Evolutionary conservation across 2,113 vertebrate species (phyloP).

Genomic region (Zosterops lateralis): DNA sequence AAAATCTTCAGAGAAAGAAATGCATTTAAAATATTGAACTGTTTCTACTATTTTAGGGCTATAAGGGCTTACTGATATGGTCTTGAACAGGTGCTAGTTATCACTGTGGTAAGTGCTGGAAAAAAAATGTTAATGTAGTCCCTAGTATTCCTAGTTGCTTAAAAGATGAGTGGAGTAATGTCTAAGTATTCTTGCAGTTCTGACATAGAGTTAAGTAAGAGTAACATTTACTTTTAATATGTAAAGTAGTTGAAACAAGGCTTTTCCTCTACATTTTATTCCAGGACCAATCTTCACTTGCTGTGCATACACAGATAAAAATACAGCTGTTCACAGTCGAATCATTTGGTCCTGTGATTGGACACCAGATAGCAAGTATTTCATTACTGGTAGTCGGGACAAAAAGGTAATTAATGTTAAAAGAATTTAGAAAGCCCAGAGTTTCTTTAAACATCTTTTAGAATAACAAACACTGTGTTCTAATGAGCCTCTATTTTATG

Average conservation of each 20-base stretch:
- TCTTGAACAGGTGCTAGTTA: neutral
- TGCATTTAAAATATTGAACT: neutral
- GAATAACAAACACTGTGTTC: neutral
- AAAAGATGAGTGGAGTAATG: neutral
- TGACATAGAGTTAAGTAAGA: neutral
- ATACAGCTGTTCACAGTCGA: constrained; percentile 85
- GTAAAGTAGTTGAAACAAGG: neutral
- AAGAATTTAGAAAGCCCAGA: neutral
- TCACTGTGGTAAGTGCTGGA: neutral
- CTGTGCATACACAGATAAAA: constrained; percentile 83
- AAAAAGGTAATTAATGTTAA: constrained; percentile 85
- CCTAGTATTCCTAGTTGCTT: neutral
- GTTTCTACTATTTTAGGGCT: neutral
- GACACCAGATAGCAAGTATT: constrained; percentile 92
- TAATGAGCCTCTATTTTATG: neutral
- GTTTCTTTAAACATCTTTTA: neutral
- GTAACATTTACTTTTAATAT: neutral
- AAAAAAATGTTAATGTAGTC: neutral
- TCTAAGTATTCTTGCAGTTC: neutral
- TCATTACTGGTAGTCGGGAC: constrained; percentile 93
- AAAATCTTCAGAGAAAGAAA: neutral
- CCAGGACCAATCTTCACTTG: constrained; percentile 84
- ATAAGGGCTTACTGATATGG: neutral
- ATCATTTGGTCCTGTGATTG: constrained; percentile 99
- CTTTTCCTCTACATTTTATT: neutral